Base-by-base conservation (phyloP, 2,888 invertebrate species). In the Tenthredo distinguenda region DNA sequence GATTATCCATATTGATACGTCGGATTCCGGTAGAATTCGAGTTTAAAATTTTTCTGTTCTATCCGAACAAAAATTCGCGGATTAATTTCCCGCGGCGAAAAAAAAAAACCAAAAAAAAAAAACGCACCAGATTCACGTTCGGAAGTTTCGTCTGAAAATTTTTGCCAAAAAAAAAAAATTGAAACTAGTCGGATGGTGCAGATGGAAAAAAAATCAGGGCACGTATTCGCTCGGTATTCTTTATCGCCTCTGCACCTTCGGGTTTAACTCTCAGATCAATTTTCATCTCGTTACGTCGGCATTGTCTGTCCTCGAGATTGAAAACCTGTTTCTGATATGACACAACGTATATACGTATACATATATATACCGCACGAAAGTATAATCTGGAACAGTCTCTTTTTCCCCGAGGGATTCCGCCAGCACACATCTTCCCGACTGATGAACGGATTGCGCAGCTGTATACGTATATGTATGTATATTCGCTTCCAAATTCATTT, bases 321-420 rank as follows among this genome's bases (percentile, higher is more conserved):
- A 77, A 77, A 77, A 77, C 77, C 77, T 77, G 55, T 77, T 77
- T 50, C 34, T 6, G 50, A 77, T 26, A 26, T 77, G 77, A 77
- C 55, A 77, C 77, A 55, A 55, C 31, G 50, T 37, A 12, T 21
- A 26, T n/a, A 47, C 26, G 76, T 47, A 76, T 18, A 9, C 10
- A 7, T 50, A 50, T 10, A 50, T 10, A 15, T 50, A 50, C 55
- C 26, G 21, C 7, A 26, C 7, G n/a, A 55, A 55, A 26, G 62
- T 26, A 62, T 58, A n/a, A 58, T 77, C 55, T 77, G 77, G 77
- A 77, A 55, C 77, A 68, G 68, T 18, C 68, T 68, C 12, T 18
- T 65, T 31, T 47, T 2, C 68, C 68, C 26, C 18, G 34, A 68
- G 68, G 34, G 55, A 55, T n/a, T 55, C 34, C 6, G 26, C 5